phyloP scores from a whole-genome alignment of 2,888 invertebrate species.

The Capitulum mitella region DNA sequence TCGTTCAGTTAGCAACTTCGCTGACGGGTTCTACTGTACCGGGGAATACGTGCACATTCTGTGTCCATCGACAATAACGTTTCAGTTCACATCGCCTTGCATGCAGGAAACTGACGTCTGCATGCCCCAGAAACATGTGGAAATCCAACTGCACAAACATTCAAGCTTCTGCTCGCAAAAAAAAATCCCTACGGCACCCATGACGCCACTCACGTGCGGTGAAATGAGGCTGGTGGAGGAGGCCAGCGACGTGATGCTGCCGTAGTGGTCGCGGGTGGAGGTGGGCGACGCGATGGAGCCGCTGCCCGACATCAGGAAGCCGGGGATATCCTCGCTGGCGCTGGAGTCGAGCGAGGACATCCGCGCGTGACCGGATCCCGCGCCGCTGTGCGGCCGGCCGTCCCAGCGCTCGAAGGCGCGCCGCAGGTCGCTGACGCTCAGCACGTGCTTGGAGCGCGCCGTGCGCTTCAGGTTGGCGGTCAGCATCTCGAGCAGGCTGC shows the following conservation, averaged over 20 bases:
- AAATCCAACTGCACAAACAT: no score
- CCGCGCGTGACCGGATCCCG: constrained; percentile 43
- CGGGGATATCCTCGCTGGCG: constrained; percentile 45
- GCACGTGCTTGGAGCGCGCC: constrained; percentile 38
- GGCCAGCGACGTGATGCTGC: constrained; percentile 53
- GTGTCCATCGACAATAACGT: no score
- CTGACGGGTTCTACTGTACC: no score
- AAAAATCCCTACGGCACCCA: no score
- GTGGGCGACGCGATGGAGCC: constrained; percentile 33
- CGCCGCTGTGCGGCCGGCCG: constrained; percentile 30
- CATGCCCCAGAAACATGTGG: no score
- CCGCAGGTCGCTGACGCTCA: constrained; percentile 53
- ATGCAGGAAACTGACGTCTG: no score
- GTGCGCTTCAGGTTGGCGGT: constrained; percentile 26
- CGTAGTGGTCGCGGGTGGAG: constrained; percentile 47
- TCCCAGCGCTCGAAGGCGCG: constrained; percentile 53
- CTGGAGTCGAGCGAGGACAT: constrained; percentile 53
- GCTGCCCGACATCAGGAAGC: constrained; percentile 23
- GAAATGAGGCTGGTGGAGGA: constrained; percentile 54
- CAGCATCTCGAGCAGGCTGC: constrained; percentile 22
- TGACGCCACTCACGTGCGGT: constrained; percentile 45
- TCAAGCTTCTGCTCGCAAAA: no score
- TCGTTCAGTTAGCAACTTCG: no score
- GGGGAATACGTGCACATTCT: no score
- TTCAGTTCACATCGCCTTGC: no score